These are phyloP conservation scores for Morpho achilles DNA, from an alignment of 2,888 invertebrate species.

Conservation along the genomic window DNA sequence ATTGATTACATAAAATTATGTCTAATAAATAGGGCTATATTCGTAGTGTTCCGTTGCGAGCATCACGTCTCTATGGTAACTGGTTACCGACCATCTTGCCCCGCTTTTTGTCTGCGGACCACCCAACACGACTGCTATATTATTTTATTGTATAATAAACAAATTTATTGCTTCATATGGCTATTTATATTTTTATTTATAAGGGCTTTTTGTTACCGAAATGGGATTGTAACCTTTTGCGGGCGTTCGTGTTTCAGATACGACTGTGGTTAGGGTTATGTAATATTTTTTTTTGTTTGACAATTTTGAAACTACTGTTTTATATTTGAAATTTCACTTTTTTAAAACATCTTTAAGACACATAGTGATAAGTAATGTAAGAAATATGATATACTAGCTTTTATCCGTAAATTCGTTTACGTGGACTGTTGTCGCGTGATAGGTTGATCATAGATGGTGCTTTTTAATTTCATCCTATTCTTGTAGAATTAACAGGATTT, in stretches of 20 bases:
- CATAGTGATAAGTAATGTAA: too few relatives aligned
- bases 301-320: not conserved
- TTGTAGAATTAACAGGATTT: too few relatives aligned
- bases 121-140: constrained; percentile 73
- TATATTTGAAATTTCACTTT: not conserved
- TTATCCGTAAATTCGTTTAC: too few relatives aligned
- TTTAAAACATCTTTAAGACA: too few relatives aligned
- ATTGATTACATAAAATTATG: constrained; percentile 3
- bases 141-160: constrained; percentile 79
- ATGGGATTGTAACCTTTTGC: constrained; percentile 20
- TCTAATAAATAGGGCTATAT: constrained; percentile 8
- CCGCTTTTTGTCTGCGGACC: constrained; percentile 66
- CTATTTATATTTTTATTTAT: constrained; percentile 76
- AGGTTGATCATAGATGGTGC: too few relatives aligned
- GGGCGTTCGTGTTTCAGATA: constrained; percentile 2
- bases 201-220: constrained; percentile 63
- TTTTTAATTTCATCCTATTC: too few relatives aligned
- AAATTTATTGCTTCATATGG: constrained; percentile 77
- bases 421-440: too few relatives aligned
- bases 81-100: constrained; percentile 44
- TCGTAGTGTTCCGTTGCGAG: constrained; percentile 15
- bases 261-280: constrained; percentile 2
- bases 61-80: constrained; percentile 51
- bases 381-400: too few relatives aligned
- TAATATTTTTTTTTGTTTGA: constrained; percentile 1